Base-by-base conservation (phyloP, 2,888 invertebrate species). In the Acleris sparsana region DNA sequence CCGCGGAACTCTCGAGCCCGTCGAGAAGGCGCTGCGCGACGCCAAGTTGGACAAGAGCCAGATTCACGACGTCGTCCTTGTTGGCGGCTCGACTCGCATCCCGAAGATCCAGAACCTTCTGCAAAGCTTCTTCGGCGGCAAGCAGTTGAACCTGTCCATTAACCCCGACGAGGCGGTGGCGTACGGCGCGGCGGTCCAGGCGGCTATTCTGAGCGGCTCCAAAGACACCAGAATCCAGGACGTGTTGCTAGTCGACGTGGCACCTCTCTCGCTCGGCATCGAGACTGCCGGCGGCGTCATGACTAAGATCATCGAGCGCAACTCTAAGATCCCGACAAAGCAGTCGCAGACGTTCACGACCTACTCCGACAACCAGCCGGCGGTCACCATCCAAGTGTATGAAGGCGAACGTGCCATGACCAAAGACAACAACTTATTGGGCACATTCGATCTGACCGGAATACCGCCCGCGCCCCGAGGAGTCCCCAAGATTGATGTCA, bases 131-230 rank as follows among this genome's bases (percentile, higher is more conserved):
- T 96, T 96, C 91, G 93, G 93, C 72, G 94, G 94, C 11, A 95
- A 95, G 82, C 86, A 92, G 29, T 84, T 96, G 17, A 95, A 95
- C 77, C 85, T 94, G 61, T 94, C 94, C 5, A 95, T 96, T 74
- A 95, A 96, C 76, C 95, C 96, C 0, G 95, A 96, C 74, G 96
- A 96, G 79, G 96, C 95, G 0, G 95, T 96, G 0, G 96, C 96
- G 0, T 95, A 95, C 77, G 95, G 95, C 18, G 95, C 20, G 20
- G 20, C 20, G 20, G 20, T 20, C 20, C 20, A 20, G 20, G 20
- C 20, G 20, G 20, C 20, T 20, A 20, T 20, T 20, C 20, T 20
- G 20, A 20, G 20, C 20, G 20, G 20, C 20, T 20, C 20, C 20
- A 20, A 1, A 1, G 20, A 20, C 20, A 2, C 20, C 20, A 20